Base-by-base conservation (phyloP, 2,113 vertebrate species). In the Nannospalax galili region DNA sequence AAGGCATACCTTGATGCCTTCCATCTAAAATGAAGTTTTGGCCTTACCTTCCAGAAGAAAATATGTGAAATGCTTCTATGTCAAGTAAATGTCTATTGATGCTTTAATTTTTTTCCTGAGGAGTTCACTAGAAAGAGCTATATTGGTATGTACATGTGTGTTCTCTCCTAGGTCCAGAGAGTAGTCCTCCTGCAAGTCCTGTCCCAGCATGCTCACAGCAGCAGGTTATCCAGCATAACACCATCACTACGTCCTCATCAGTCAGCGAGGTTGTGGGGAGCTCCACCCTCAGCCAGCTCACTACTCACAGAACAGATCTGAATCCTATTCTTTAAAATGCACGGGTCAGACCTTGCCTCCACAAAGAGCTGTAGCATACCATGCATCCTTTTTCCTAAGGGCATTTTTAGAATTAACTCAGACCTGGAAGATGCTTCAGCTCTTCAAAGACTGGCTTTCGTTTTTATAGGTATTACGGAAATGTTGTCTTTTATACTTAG, bases 211-310 rank as follows among this genome's bases (percentile, higher is more conserved):
- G 99, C 97, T 99, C 99, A 84, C 99, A 99, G 98, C 99, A 99
- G 98, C 99, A 99, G 97, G 99, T 99, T 98, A 99, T 99, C 98
- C 99, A 99, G 98, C 99, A 99, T 98, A 99, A 99, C 98, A 99
- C 99, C 98, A 99, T 99, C 98, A 99, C 99, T 45, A 99, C 99
- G 96, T 99, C 99, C 97, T 99, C 99, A 56, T 99, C 99, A 0
- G 98, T 99, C 99, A 99, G 99, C 2, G 99, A 99, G 92, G 98
- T 99, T 7, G 98, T 98, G 95, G 99, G 99, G 98, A 99, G 98
- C 98, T 98, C 98, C 89, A 98, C 99, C 92, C 99, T 99, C 92
- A 99, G 98, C 91, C 99, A 99, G 97, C 98, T 99, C 40, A 90
- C 98, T 98, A 99, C 99, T 98, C 99, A 99, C 98, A 99, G 99